Conservation (phyloP, 1,140 invertebrate genomes). For the Zaprionus camerounensis region DNA sequence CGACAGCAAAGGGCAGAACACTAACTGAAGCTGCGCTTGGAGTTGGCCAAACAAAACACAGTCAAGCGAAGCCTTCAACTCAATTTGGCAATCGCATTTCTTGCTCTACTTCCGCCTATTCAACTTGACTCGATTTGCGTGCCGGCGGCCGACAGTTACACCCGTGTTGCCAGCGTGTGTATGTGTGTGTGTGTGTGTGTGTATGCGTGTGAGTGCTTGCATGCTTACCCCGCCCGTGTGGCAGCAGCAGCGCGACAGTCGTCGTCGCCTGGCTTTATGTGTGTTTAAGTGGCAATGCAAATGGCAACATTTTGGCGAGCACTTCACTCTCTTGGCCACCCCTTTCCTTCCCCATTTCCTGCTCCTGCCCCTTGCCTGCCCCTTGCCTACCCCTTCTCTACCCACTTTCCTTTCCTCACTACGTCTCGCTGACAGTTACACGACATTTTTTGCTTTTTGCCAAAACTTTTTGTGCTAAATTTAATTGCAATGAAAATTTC, state of each 20-base stretch:
- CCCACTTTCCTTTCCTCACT: background rate
- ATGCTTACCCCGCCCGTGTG: conserved; percentile 19
- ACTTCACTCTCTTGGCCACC: conserved; percentile 50
- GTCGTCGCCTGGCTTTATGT: conserved; percentile 61
- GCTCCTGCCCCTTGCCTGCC: background rate
- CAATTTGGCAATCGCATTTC: conserved; percentile 83
- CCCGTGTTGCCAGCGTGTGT: background rate
- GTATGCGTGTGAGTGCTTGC: conserved; percentile 12
- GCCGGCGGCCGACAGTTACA: conserved; percentile 62
- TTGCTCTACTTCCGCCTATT: conserved; percentile 82
- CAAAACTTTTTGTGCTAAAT: conserved; percentile 73
- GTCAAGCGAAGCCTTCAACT: conserved; percentile 83
- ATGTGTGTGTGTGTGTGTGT: background rate
- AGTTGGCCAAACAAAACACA: conserved; percentile 82
- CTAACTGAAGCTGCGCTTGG: conserved; percentile 30
- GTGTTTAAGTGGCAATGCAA: conserved; percentile 82
- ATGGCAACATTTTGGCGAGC: conserved; percentile 80
- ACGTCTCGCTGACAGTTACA: conserved; percentile 70
- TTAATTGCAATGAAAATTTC: conserved; percentile 79
- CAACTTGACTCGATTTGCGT: conserved; percentile 82
- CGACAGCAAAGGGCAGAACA: conserved; percentile 61
- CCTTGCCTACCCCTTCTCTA: too few species aligned
- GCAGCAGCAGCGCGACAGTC: conserved; percentile 1
- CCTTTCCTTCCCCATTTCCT: background rate
- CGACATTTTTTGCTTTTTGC: conserved; percentile 53